A percentile compares a stretch with the other conserved stretches of the same genome.
phyloP scores from a whole-genome alignment of 2,797 vertebrate species.

The Clamator glandarius region DNA sequence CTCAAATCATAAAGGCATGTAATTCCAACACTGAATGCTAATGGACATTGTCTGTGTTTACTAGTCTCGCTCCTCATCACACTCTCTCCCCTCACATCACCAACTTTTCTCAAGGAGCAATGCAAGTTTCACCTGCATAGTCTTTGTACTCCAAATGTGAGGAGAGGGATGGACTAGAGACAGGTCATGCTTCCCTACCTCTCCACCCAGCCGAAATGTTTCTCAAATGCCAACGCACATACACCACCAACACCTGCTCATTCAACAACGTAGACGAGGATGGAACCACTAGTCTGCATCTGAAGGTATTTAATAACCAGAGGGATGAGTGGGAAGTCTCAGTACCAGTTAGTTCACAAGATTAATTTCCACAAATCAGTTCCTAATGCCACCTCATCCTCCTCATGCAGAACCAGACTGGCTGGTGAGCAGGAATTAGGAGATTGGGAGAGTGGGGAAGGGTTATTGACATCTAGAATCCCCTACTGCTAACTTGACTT shows the following conservation, averaged over 20 bases:
- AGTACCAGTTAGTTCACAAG: neutral
- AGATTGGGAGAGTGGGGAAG: neutral
- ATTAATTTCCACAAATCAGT: neutral
- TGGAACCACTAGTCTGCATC: neutral
- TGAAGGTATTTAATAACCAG: neutral
- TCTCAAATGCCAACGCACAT: neutral
- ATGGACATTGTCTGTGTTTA: neutral
- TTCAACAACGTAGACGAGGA: neutral
- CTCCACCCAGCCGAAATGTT: neutral
- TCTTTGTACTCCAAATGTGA: neutral
- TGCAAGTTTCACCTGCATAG: neutral
- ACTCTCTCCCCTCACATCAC: neutral
- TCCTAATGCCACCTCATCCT: neutral
- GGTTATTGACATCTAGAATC: neutral
- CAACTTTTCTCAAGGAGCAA: neutral
- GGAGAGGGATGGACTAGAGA: neutral
- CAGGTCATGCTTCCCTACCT: neutral
- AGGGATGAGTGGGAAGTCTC: neutral
- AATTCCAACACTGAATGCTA: neutral
- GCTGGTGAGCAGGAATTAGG: neutral
- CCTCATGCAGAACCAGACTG: neutral
- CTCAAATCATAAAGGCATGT: neutral
- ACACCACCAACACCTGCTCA: neutral
- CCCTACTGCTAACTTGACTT: neutral
- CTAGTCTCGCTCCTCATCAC: neutral